A percentile compares a stretch with the other conserved stretches of the same genome.
These are phyloP conservation scores for Ochotona princeps DNA, from an alignment of 2,113 vertebrate genomes.

Conservation along the genomic window DNA sequence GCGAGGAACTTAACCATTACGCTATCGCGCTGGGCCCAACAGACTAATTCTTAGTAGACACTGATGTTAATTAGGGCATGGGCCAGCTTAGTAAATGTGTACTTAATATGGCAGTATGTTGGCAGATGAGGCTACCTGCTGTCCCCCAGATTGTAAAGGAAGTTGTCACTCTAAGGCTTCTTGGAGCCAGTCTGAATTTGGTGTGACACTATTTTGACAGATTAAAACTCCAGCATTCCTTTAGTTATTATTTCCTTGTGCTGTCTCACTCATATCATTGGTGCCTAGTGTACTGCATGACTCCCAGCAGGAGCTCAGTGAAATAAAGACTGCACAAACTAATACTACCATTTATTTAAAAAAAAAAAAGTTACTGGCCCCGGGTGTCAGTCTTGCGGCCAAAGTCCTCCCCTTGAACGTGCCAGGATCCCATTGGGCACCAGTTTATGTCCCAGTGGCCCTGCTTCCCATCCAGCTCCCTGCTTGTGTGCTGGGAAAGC, in stretches of 20 bases:
- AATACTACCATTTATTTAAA: background rate
- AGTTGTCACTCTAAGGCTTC: slow-evolving; percentile 23
- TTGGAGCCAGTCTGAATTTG: slow-evolving; percentile 49
- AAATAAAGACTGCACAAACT: slow-evolving; percentile 37
- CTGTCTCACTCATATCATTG: slow-evolving; percentile 1
- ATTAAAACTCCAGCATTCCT: slow-evolving; percentile 34
- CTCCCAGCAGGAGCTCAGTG: slow-evolving; percentile 38
- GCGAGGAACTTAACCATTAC: no score
- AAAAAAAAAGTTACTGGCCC: background rate
- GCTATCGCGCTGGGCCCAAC: no score
- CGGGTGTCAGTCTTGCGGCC: no score
- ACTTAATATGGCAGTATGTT: slow-evolving; percentile 45
- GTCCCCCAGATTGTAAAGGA: slow-evolving; percentile 24
- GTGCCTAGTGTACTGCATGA: background rate
- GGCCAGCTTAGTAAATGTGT: slow-evolving; percentile 26
- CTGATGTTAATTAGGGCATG: slow-evolving; percentile 34
- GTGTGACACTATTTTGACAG: slow-evolving; percentile 17
- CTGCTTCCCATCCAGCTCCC: no score
- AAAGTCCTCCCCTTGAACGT: no score
- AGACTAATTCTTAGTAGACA: slow-evolving; percentile 21
- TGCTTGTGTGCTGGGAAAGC: no score
- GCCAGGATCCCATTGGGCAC: no score
- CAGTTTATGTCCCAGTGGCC: no score
- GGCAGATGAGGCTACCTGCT: background rate
- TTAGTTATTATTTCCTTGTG: slow-evolving; percentile 36